Conservation (phyloP, 2,113 vertebrate species). For the Toxotes chatareus region DNA sequence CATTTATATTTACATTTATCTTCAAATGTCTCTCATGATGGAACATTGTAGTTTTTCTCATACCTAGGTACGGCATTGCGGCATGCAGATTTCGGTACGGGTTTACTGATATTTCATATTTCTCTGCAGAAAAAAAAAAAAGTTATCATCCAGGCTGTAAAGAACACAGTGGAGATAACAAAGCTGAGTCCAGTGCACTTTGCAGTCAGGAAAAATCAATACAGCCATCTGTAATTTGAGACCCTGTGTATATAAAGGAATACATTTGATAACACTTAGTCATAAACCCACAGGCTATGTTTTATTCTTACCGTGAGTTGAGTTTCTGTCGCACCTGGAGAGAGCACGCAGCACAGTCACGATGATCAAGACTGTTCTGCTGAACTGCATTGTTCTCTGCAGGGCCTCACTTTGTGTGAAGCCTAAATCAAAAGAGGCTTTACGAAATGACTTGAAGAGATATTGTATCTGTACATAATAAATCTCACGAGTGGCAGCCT, state of each 20-base stretch:
- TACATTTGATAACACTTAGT: conserved; percentile 79
- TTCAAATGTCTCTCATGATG: conserved; percentile 6
- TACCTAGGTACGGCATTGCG: neutral
- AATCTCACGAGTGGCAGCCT: conserved; percentile 42
- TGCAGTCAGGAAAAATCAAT: conserved; percentile 75
- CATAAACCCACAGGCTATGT: conserved; percentile 76
- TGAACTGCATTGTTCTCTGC: conserved; percentile 65
- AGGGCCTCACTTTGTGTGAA: conserved; percentile 57
- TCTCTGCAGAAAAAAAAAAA: conserved; percentile 32
- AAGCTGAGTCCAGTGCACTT: conserved; percentile 59
- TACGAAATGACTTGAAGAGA: conserved; percentile 44
- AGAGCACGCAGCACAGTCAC: conserved; percentile 35
- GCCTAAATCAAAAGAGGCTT: conserved; percentile 50
- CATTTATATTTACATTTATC: conserved; percentile 24
- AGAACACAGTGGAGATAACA: conserved; percentile 43
- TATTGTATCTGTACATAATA: conserved; percentile 42
- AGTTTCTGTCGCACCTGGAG: conserved; percentile 67
- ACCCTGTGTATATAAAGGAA: conserved; percentile 70
- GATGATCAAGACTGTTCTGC: conserved; percentile 62
- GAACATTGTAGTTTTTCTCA: conserved; percentile 19
- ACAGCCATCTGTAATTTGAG: conserved; percentile 74
- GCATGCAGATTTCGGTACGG: conserved; percentile 31
- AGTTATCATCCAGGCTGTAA: conserved; percentile 47
- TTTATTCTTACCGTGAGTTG: conserved; percentile 59
- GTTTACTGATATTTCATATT: conserved; percentile 57